A percentile compares a stretch with the other conserved stretches of the same genome.
Evolutionary conservation across 2,888 invertebrate species (phyloP).

Genomic region (Ornithoptera priamus): DNA sequence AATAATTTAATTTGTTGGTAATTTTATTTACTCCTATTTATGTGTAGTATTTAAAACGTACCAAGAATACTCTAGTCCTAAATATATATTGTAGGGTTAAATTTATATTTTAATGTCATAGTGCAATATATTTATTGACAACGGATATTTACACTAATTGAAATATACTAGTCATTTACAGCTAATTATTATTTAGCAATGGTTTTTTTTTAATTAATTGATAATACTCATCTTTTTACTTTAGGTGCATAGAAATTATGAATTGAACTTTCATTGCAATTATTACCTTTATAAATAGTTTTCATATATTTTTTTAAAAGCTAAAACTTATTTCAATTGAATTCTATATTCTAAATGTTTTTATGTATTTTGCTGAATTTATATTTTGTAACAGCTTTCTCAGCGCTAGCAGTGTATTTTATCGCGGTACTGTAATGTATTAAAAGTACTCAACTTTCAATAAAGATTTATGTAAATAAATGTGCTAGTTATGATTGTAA

Average conservation of each 20-base stretch:
- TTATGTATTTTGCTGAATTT: not conserved
- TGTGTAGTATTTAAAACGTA: constrained; percentile 39
- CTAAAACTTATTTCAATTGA: too few relatives aligned
- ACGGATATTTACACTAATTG: constrained; percentile 22
- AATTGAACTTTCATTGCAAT: too few relatives aligned
- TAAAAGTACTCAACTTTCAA: constrained; percentile 22
- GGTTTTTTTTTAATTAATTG: not conserved
- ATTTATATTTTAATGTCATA: constrained; percentile 42
- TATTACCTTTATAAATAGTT: too few relatives aligned
- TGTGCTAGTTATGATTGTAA: constrained; percentile 1
- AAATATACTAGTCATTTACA: constrained; percentile 33
- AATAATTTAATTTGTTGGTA: constrained; percentile 45
- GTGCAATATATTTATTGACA: constrained; percentile 69
- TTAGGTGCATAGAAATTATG: too few relatives aligned
- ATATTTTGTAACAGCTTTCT: not conserved
- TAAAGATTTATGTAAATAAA: constrained; percentile 18
- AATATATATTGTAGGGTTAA: constrained; percentile 28
- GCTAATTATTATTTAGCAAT: constrained; percentile 19
- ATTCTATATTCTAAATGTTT: too few relatives aligned
- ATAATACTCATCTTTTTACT: not conserved
- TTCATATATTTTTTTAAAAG: too few relatives aligned
- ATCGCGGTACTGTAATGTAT: not conserved
- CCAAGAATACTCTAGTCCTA: constrained; percentile 44
- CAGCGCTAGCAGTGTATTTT: not conserved
- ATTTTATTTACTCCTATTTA: constrained; percentile 40